Evolutionary conservation across 2,797 vertebrate genomes (phyloP).

Genomic region (Falco cherrug): DNA sequence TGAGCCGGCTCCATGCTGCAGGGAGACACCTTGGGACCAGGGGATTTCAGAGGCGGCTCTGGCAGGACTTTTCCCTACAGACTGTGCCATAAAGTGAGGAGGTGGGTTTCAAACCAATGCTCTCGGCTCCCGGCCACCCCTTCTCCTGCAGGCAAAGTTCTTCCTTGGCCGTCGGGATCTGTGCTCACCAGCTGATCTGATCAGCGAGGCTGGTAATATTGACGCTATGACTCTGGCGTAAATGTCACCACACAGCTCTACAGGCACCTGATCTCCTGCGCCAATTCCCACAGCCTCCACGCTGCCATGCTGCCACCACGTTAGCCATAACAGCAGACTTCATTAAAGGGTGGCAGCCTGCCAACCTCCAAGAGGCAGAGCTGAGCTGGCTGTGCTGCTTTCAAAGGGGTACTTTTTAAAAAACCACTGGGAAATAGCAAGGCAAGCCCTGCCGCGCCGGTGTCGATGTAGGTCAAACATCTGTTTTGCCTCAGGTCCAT

Average conservation of each 20-base stretch:
- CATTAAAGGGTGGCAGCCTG: conserved; percentile 24
- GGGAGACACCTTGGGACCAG: neutral
- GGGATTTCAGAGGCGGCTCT: neutral
- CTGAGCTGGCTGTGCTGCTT: neutral
- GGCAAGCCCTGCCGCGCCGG: neutral
- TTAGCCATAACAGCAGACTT: neutral
- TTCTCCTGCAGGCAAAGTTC: neutral
- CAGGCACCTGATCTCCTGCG: neutral
- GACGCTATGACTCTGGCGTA: neutral
- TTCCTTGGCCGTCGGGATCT: neutral
- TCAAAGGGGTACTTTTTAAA: neutral
- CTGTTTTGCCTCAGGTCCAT: neutral
- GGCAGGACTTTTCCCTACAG: neutral
- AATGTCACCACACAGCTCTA: neutral
- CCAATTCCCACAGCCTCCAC: neutral
- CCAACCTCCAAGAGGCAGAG: conserved; percentile 48
- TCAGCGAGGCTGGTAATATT: neutral
- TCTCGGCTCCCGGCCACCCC: neutral
- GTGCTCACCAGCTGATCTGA: neutral
- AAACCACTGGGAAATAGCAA: neutral
- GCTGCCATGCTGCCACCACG: neutral
- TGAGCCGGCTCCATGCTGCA: rapidly evolving
- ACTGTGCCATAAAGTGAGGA: neutral
- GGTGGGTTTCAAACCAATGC: rapidly evolving
- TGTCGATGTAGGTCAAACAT: neutral